phyloP scores from a whole-genome alignment of 2,888 invertebrate species.

The Pelosia muscerda region DNA sequence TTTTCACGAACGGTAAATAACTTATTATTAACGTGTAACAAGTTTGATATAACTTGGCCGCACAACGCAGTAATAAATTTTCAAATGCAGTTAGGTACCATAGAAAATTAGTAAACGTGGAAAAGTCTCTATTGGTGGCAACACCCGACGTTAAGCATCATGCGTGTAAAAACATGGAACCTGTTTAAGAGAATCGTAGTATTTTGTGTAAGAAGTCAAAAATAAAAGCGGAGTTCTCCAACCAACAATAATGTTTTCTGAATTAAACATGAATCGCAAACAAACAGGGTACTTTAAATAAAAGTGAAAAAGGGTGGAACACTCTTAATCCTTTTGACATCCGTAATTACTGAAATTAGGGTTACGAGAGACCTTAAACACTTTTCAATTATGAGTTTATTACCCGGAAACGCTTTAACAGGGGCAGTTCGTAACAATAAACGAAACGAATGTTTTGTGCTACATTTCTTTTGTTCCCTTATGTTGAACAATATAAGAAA shows the following conservation, averaged over 20 bases:
- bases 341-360: constrained; percentile 49
- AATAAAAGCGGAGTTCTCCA: neutral
- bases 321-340: constrained; percentile 35
- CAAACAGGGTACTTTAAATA: constrained; percentile 21
- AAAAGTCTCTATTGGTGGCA: constrained; percentile 66
- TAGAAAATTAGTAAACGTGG: constrained; percentile 68
- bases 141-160: constrained; percentile 63
- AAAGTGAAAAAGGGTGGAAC: constrained; percentile 26
- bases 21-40: constrained; percentile 54
- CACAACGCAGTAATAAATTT: constrained; percentile 65
- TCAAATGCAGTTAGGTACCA: constrained; percentile 57
- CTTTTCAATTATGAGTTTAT: constrained; percentile 52
- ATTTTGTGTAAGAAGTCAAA: constrained; percentile 18
- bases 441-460: constrained; percentile 22
- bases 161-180: constrained; percentile 46
- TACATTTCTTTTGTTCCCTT: constrained; percentile 23
- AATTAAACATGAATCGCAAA: constrained; percentile 24
- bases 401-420: constrained; percentile 31
- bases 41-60: constrained; percentile 53
- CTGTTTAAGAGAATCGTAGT: constrained; percentile 33
- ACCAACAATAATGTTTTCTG: constrained; percentile 20
- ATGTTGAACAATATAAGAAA: constrained; percentile 4
- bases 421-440: constrained; percentile 27
- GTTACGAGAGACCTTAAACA: constrained; percentile 42
- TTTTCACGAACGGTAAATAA: constrained; percentile 39